phyloP scores from a whole-genome alignment of 1,140 invertebrate genomes.

The Sycobia sp. region DNA sequence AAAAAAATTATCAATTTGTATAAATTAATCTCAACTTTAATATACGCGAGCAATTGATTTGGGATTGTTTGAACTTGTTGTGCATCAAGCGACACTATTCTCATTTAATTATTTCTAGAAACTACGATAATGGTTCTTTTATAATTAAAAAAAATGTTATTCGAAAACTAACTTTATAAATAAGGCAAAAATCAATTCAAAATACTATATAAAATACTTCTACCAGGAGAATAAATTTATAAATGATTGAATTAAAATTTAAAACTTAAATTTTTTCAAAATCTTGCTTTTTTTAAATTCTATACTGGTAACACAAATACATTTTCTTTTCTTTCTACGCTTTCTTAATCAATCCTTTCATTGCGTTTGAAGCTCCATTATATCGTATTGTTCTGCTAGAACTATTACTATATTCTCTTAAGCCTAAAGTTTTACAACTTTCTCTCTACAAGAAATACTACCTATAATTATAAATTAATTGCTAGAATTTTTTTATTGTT shows the following conservation, averaged over 20 bases:
- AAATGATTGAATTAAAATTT: too few relatives aligned
- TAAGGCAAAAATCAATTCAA: too few relatives aligned
- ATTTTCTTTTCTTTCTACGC: slow-evolving; percentile 5
- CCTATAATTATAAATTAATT: neutral
- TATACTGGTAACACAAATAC: slow-evolving; percentile 24
- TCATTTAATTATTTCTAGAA: neutral
- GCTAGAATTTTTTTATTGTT: neutral
- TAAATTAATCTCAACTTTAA: slow-evolving; percentile 6
- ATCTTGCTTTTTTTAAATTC: too few relatives aligned
- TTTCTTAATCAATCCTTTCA: too few relatives aligned
- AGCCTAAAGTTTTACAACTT: neutral
- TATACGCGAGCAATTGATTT: slow-evolving; percentile 15
- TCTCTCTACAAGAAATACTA: slow-evolving; percentile 2
- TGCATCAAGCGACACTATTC: neutral
- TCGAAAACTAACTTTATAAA: too few relatives aligned
- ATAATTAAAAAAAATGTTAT: neutral
- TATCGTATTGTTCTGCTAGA: too few relatives aligned
- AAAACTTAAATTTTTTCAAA: too few relatives aligned
- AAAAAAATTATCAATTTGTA: slow-evolving; percentile 11
- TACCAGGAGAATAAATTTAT: too few relatives aligned
- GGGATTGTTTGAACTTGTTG: slow-evolving; percentile 24
- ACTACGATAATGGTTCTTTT: neutral
- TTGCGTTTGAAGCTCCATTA: too few relatives aligned
- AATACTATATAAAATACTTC: too few relatives aligned
- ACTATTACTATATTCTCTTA: neutral